phyloP scores from a whole-genome alignment of 2,113 vertebrate species.

The Dermatemys mawii region DNA sequence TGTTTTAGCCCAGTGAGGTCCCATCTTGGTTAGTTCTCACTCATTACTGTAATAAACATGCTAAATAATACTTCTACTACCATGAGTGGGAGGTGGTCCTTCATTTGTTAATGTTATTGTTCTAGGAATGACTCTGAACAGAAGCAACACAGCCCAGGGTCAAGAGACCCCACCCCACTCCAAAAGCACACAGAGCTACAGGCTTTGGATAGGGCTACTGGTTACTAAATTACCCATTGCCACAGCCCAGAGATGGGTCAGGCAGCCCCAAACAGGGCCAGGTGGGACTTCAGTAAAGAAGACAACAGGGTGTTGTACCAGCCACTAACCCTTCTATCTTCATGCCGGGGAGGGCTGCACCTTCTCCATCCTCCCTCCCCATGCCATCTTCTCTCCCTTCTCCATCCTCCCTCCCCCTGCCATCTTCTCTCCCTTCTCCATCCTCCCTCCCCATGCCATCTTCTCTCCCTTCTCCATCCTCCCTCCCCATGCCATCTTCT shows the following conservation, averaged over 20 bases:
- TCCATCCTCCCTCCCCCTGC: not conserved
- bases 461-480: fast-evolving
- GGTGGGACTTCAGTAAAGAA: not conserved
- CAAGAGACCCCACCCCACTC: not conserved
- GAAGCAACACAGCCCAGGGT: not conserved
- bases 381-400: not conserved
- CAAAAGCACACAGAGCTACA: not conserved
- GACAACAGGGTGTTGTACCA: not conserved
- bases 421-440: too few relatives aligned
- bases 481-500: too few relatives aligned
- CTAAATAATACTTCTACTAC: not conserved
- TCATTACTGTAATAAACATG: not conserved
- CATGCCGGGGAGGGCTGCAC: not conserved
- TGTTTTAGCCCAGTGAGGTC: not conserved
- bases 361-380: not conserved
- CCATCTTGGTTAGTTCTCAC: not conserved
- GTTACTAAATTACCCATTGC: not conserved
- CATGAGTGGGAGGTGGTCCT: not conserved
- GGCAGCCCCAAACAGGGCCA: not conserved
- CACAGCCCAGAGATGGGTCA: not conserved
- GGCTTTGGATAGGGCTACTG: not conserved
- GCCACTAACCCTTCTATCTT: not conserved
- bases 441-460: too few relatives aligned
- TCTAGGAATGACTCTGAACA: not conserved
- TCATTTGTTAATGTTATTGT: not conserved